Percentiles rank a stretch among this genome's conserved stretches.
phyloP scores from a whole-genome alignment of 2,113 vertebrate species.

The Perognathus longimembris region DNA sequence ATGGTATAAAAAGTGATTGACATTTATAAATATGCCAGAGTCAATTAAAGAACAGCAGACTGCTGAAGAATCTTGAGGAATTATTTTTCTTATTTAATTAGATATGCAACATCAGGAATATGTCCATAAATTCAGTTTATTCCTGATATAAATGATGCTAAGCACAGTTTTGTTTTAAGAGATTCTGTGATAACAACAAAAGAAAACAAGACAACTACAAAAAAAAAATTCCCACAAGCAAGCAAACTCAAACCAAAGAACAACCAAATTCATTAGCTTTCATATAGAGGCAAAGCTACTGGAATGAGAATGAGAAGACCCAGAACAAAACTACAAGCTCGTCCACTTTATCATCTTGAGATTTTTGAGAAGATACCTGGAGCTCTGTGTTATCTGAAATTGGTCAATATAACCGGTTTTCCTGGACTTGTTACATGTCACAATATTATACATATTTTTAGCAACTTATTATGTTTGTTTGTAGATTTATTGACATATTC shows the following conservation, averaged over 20 bases:
- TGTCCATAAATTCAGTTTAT: conserved; percentile 15
- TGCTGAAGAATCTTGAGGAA: neutral
- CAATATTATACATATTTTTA: no score
- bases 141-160: neutral
- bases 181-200: neutral
- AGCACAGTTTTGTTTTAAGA: neutral
- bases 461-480: no score
- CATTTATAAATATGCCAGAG: neutral
- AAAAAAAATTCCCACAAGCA: no score
- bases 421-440: neutral
- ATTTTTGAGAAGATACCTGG: neutral
- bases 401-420: neutral
- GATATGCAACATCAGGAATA: neutral
- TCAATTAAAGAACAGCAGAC: neutral
- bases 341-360: no score
- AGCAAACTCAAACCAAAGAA: no score
- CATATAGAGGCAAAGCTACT: neutral
- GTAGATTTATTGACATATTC: no score
- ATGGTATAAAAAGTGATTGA: conserved; percentile 3
- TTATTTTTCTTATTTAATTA: conserved; percentile 3
- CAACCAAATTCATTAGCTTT: neutral
- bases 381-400: neutral
- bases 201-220: neutral
- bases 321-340: neutral
- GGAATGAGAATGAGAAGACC: neutral